phyloP scores from a whole-genome alignment of 2,888 invertebrate species.

The Hirtodrosophila alboralis region DNA sequence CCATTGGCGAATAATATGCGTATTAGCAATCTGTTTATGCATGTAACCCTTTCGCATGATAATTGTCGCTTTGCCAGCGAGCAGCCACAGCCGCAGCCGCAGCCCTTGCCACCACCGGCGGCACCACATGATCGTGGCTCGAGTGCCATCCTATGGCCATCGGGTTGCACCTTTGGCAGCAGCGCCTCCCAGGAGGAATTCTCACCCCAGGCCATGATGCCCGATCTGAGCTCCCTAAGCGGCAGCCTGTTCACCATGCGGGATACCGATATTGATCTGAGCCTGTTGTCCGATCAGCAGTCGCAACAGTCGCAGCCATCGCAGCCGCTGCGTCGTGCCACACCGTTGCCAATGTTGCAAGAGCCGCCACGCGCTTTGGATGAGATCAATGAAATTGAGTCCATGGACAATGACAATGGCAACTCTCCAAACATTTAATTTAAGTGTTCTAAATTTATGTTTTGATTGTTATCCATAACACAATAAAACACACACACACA shows the following conservation, averaged over 20 bases:
- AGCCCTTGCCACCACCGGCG: neutral
- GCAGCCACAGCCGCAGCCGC: no score
- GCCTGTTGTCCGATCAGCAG: neutral
- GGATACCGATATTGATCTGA: constrained; percentile 20
- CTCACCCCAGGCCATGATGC: constrained; percentile 3
- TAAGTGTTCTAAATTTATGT: no score
- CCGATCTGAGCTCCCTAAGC: constrained; percentile 15
- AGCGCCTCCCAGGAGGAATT: constrained; percentile 27
- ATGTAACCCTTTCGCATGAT: constrained; percentile 33
- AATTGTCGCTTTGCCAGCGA: no score
- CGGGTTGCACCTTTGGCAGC: constrained; percentile 8
- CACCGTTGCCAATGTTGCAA: neutral
- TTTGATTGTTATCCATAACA: no score
- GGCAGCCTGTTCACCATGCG: constrained; percentile 35
- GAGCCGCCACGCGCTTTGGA: constrained; percentile 9
- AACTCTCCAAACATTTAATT: no score
- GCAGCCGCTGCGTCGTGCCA: neutral
- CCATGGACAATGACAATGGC: no score
- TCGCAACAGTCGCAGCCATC: neutral
- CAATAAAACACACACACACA: no score
- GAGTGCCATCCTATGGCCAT: constrained; percentile 7
- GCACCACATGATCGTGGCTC: neutral
- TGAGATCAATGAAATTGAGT: no score
- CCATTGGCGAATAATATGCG: constrained; percentile 19
- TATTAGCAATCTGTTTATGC: constrained; percentile 20